A percentile compares a stretch with the other conserved stretches of the same genome.
These are phyloP conservation scores for Trachelus iudaicus DNA, from an alignment of 2,888 invertebrate genomes.

Conservation along the genomic window DNA sequence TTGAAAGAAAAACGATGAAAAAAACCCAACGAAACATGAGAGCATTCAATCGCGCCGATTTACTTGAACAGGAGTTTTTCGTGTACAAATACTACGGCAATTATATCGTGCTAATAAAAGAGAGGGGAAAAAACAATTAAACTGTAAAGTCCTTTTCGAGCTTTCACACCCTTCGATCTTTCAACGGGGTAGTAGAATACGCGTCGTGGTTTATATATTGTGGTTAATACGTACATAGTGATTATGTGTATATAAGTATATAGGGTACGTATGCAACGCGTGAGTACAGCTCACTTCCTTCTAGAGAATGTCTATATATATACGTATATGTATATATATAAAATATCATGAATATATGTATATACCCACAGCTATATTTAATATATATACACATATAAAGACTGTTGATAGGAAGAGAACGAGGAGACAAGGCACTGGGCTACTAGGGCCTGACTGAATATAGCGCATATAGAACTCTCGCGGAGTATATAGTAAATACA, in stretches of 20 bases:
- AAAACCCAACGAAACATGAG: not conserved
- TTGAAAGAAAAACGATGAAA: not conserved
- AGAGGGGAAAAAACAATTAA: not conserved
- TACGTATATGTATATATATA: not conserved
- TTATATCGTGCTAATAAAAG: not conserved
- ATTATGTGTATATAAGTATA: not conserved
- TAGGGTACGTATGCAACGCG: not conserved
- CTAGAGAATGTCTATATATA: not conserved
- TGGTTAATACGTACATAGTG: not conserved
- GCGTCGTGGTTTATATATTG: not conserved
- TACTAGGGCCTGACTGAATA: constrained; percentile 55
- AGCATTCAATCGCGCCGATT: too few relatives aligned
- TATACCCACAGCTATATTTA: too few relatives aligned
- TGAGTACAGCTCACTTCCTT: not conserved
- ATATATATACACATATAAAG: not conserved
- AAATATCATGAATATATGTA: not conserved
- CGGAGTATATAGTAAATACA: constrained; percentile 7
- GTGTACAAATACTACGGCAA: not conserved
- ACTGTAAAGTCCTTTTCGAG: not conserved
- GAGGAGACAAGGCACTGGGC: constrained; percentile 51
- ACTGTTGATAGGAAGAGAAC: constrained; percentile 18
- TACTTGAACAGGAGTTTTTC: not conserved
- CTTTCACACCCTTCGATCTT: not conserved
- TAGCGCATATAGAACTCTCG: constrained; percentile 38
- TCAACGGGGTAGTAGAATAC: not conserved